Conservation (phyloP, 2,113 vertebrate genomes). For the Penelope pileata region DNA sequence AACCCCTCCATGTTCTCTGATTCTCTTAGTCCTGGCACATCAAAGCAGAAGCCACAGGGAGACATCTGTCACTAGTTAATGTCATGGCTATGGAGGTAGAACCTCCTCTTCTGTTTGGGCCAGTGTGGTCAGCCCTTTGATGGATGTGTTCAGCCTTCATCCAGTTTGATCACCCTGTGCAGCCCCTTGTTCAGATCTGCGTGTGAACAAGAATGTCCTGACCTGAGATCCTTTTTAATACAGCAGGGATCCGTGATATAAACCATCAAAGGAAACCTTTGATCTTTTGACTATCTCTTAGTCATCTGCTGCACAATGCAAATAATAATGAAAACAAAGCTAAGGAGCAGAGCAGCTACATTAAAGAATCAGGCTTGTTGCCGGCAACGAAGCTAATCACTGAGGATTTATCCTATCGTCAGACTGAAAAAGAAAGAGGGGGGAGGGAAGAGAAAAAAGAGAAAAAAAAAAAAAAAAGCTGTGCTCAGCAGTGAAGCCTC, state of each 20-base stretch:
- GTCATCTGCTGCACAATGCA: slow-evolving; percentile 66
- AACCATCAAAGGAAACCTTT: slow-evolving; percentile 76
- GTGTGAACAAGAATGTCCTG: slow-evolving; percentile 72
- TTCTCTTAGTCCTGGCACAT: slow-evolving; percentile 41
- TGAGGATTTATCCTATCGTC: slow-evolving; percentile 46
- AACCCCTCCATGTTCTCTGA: background rate
- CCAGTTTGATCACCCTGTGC: slow-evolving; percentile 68
- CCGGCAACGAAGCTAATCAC: slow-evolving; percentile 49
- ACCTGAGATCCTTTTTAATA: slow-evolving; percentile 73
- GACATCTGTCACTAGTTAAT: slow-evolving; percentile 70
- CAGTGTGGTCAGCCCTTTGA: slow-evolving; percentile 61
- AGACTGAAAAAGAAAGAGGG: slow-evolving; percentile 1
- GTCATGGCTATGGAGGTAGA: slow-evolving; percentile 54
- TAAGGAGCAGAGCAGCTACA: slow-evolving; percentile 47
- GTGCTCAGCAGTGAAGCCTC: background rate
- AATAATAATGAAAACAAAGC: slow-evolving; percentile 67
- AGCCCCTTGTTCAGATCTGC: slow-evolving; percentile 71
- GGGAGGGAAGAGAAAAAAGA: background rate
- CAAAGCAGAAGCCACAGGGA: slow-evolving; percentile 57
- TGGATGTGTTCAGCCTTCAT: slow-evolving; percentile 66
- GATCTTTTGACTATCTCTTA: slow-evolving; percentile 74
- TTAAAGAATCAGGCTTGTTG: slow-evolving; percentile 66
- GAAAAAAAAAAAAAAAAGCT: background rate
- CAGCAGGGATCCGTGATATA: slow-evolving; percentile 70
- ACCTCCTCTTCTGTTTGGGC: slow-evolving; percentile 66